Percentiles rank a stretch among this genome's conserved stretches.
phyloP scores from a whole-genome alignment of 2,888 invertebrate genomes.

The Celastrina argiolus region DNA sequence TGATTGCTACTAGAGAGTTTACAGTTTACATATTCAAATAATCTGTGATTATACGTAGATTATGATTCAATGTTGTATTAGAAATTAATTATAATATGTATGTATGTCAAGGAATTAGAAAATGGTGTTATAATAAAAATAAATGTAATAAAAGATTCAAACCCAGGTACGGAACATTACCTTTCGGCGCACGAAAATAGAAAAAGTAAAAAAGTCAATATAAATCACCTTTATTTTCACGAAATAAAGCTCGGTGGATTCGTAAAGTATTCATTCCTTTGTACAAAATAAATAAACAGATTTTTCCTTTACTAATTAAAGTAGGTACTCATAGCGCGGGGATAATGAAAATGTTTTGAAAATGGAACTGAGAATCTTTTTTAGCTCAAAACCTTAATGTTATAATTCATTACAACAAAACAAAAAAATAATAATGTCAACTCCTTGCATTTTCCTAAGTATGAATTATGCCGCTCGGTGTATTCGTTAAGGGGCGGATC shows the following conservation, averaged over 20 bases:
- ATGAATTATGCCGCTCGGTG: constrained; percentile 78
- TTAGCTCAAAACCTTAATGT: constrained; percentile 19
- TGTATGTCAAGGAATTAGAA: too few species aligned
- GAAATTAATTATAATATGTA: too few species aligned
- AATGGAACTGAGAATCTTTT: constrained; percentile 18
- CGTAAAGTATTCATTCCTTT: constrained; percentile 14
- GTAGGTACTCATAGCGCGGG: constrained; percentile 18
- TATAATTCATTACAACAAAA: constrained; percentile 33
- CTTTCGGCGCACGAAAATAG: constrained; percentile 21
- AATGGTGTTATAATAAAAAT: constrained; percentile 9
- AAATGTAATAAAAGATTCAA: constrained; percentile 16
- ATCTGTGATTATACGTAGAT: too few species aligned
- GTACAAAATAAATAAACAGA: constrained; percentile 20
- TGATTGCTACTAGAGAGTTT: neutral
- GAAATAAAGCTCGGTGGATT: neutral
- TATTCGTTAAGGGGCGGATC: constrained; percentile 78
- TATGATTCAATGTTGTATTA: too few species aligned
- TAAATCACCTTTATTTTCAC: constrained; percentile 8
- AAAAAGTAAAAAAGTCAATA: constrained; percentile 29
- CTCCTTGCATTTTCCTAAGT: constrained; percentile 76
- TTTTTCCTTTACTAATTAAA: constrained; percentile 21
- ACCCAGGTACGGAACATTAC: neutral
- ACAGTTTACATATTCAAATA: too few species aligned
- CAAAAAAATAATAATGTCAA: constrained; percentile 57
- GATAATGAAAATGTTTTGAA: constrained; percentile 21